These are phyloP conservation scores for Apistogramma diplotaenia DNA, from an alignment of 2,113 vertebrate genomes.

Conservation along the genomic window DNA sequence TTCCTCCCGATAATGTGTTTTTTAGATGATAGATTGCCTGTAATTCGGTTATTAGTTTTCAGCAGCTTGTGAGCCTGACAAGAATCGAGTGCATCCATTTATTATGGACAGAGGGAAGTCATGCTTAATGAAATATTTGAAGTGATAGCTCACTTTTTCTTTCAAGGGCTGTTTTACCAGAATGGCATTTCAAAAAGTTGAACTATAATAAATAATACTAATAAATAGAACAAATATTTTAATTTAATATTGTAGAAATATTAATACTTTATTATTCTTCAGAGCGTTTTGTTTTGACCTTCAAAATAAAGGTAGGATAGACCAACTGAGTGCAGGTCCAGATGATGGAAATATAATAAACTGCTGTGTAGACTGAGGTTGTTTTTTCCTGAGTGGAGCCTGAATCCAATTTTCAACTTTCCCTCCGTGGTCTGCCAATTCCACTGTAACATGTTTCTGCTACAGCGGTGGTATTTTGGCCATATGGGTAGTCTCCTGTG, in stretches of 20 bases:
- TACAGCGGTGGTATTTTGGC: conserved; percentile 1
- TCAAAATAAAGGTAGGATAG: background rate
- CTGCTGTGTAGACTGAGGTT: background rate
- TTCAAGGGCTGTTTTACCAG: background rate
- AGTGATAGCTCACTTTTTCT: background rate
- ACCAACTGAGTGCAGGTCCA: background rate
- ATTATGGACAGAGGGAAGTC: background rate
- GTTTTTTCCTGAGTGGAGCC: conserved; percentile 17
- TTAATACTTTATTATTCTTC: background rate
- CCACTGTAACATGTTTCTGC: conserved; percentile 7
- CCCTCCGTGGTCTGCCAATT: conserved; percentile 11
- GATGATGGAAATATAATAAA: background rate
- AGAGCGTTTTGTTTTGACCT: background rate
- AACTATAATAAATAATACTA: background rate
- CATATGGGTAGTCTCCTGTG: background rate
- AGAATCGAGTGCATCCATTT: background rate
- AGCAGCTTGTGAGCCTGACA: background rate
- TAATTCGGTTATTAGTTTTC: background rate
- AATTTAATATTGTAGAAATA: background rate
- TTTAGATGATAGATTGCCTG: background rate
- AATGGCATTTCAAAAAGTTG: background rate
- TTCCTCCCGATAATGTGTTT: background rate
- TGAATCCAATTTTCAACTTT: conserved; percentile 25
- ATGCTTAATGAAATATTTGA: background rate
- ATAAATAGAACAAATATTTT: background rate